Evolutionary conservation across 2,797 vertebrate species (phyloP).

Genomic region (Intellagama lesueurii): DNA sequence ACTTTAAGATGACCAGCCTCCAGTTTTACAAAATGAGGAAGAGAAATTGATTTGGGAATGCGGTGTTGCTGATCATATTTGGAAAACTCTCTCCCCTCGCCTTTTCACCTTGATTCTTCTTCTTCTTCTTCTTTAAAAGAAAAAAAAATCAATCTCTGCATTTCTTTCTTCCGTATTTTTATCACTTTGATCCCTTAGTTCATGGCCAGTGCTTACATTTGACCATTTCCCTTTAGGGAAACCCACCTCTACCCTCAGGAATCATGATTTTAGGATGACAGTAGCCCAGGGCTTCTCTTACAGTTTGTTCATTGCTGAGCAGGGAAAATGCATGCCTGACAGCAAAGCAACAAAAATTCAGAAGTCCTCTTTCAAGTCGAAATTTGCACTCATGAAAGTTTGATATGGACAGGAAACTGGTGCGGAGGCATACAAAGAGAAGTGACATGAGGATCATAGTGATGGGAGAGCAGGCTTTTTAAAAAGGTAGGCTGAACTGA

Average conservation of each 20-base stretch:
- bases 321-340: constrained; percentile 36
- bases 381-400: constrained; percentile 38
- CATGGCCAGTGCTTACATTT: neutral
- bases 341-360: constrained; percentile 43
- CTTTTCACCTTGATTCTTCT: neutral
- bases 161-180: neutral
- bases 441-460: constrained; percentile 19
- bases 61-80: neutral
- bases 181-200: neutral
- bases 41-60: neutral
- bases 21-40: neutral
- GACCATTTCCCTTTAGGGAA: constrained; percentile 8
- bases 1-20: neutral
- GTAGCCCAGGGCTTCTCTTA: constrained; percentile 28
- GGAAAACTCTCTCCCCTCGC: too few relatives aligned
- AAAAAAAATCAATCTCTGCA: neutral
- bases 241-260: neutral
- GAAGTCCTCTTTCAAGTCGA: constrained; percentile 28
- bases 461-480: neutral
- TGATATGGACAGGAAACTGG: constrained; percentile 13
- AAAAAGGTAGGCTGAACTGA: neutral
- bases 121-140: neutral
- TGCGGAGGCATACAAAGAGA: constrained; percentile 7
- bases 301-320: constrained; percentile 17
- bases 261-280: constrained; percentile 14